Base-by-base conservation (phyloP, 92 coral and sea anemone genomes). In the Siderastrea siderea region DNA sequence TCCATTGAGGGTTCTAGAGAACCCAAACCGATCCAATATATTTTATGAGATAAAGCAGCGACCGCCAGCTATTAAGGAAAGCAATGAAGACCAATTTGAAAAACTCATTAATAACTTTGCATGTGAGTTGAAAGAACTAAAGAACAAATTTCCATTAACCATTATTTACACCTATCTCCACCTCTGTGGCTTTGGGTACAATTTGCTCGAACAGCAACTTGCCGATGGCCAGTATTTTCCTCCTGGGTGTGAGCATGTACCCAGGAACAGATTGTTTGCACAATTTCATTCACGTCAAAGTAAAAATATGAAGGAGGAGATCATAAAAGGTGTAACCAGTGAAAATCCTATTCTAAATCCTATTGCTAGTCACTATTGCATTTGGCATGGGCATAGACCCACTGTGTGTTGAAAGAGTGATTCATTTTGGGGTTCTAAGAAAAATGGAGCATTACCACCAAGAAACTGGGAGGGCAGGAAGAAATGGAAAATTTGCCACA, bases 391-490 rank as follows among this genome's bases (percentile, higher is more conserved):
- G 81, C 17, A 50, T 60, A 72, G 80, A 73, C 72, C 69, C 80
- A 71, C 72, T 81, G 5, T 57, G 46, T 50, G 68, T 82, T 52
- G 57, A 47, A 49, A 47, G 71, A 16, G 59, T 83, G 10, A 83
- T 73, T 3, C 80, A 71, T 47, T 58, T 83, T 44, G 87, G 80
- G n/a, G 79, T 73, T 71, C 87, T 61, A 57, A 71, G 80, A 71
- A 83, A 46, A 15, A 83, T 83, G 48, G 79, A 73, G 26, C 79
- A 73, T 45, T 82, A 67, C 75, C 76, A 66, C 9, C 80, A 72
- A 72, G 87, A 83, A 83, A 71, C 80, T 26, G 79, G 80, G 10
- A 72, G 87, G 68, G 87, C 80, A 38, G 86, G 86, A 19, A 68
- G 70, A 53, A 57, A 57, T 68, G 86, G 86, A 48, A 52, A 69